phyloP scores from a whole-genome alignment of 2,797 vertebrate species.

The Anabacerthia variegaticeps region DNA sequence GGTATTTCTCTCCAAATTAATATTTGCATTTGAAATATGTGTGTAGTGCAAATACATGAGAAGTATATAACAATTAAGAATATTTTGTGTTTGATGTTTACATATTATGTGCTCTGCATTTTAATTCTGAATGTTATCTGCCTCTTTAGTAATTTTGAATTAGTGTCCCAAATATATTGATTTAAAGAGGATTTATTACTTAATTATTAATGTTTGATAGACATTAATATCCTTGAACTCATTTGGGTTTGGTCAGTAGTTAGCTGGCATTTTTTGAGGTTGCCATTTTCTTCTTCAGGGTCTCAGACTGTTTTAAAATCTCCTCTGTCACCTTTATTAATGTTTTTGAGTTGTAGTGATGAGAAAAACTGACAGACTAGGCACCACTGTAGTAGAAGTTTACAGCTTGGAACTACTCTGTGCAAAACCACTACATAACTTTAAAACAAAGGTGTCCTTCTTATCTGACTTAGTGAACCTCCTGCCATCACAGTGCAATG shows the following conservation, averaged over 20 bases:
- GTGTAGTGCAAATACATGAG: constrained; percentile 52
- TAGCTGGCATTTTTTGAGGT: neutral
- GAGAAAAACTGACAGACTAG: neutral
- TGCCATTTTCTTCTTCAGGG: neutral
- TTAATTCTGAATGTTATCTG: constrained; percentile 43
- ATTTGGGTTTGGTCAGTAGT: neutral
- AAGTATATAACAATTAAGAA: constrained; percentile 65
- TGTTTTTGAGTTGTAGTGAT: neutral
- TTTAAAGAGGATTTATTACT: constrained; percentile 27
- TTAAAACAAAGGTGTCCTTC: neutral
- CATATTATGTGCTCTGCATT: constrained; percentile 52
- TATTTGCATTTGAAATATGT: constrained; percentile 63
- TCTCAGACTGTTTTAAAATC: neutral
- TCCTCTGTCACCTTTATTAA: neutral
- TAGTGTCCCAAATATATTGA: constrained; percentile 31
- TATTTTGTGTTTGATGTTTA: constrained; percentile 66
- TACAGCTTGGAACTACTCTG: neutral
- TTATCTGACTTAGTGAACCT: neutral
- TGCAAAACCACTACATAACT: neutral
- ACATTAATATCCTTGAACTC: neutral
- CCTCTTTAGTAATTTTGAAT: constrained; percentile 36
- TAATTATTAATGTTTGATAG: neutral
- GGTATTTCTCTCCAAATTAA: constrained; percentile 61
- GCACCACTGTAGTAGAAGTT: neutral
- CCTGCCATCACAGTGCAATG: no score